phyloP scores from a whole-genome alignment of 2,888 invertebrate genomes.

The Eupithecia dodoneata region DNA sequence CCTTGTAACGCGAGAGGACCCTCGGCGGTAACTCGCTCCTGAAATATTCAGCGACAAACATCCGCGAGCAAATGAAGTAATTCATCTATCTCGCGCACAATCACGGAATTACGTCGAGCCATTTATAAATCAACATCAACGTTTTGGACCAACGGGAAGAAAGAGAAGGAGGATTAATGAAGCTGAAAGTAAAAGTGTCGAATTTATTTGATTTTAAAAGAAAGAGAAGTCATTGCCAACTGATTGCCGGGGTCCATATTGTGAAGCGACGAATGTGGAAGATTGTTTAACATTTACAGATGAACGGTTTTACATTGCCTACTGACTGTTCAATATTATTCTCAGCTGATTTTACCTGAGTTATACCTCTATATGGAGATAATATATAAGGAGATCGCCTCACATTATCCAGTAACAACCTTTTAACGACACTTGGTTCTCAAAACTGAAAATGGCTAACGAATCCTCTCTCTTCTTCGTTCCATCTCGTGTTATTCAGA shows the following conservation, averaged over 20 bases:
- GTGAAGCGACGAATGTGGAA: background rate
- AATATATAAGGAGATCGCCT: background rate
- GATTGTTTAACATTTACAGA: too few relatives aligned
- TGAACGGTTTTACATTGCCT: background rate
- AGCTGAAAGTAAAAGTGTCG: background rate
- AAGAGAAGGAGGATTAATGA: background rate
- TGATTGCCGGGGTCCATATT: background rate
- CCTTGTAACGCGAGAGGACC: slow-evolving; percentile 3
- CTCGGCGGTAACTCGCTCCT: slow-evolving; percentile 8
- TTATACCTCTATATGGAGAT: background rate
- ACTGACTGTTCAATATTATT: background rate
- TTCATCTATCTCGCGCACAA: slow-evolving; percentile 10
- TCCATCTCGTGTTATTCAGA: background rate
- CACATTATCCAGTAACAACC: background rate
- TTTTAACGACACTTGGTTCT: background rate
- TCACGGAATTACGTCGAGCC: slow-evolving; percentile 1
- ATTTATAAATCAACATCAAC: slow-evolving; percentile 10
- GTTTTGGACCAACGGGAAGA: background rate
- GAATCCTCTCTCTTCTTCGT: slow-evolving; percentile 1
- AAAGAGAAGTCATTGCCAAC: background rate
- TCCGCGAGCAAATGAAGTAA: slow-evolving; percentile 4
- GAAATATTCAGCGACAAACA: slow-evolving; percentile 24
- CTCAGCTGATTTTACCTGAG: background rate
- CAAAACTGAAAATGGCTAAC: background rate
- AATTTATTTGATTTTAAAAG: slow-evolving; percentile 1